Conservation (phyloP, 2,888 invertebrate genomes). For the Papilio gigon region DNA sequence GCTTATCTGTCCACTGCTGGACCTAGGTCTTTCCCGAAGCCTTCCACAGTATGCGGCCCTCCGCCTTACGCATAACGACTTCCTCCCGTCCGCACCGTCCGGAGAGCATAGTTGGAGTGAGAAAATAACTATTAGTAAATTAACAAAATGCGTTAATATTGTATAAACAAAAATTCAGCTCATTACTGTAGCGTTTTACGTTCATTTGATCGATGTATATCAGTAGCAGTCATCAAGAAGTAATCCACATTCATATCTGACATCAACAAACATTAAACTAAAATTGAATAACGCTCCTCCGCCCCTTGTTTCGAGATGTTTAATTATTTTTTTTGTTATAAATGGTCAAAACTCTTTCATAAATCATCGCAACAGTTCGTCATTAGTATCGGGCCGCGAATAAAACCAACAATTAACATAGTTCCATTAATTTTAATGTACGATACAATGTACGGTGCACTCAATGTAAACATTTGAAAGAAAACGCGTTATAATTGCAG, state of each 20-base stretch:
- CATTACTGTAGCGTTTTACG: too few species aligned
- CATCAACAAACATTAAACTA: conserved; percentile 40
- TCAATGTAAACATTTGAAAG: conserved; percentile 19
- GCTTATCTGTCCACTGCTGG: too few species aligned
- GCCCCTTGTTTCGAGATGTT: conserved; percentile 57
- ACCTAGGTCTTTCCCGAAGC: too few species aligned
- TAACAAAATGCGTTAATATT: too few species aligned
- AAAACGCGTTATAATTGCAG: not conserved
- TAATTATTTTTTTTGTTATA: conserved; percentile 71
- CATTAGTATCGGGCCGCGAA: conserved; percentile 59
- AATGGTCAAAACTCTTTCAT: conserved; percentile 66
- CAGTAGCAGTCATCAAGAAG: not conserved
- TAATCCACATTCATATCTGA: conserved; percentile 29
- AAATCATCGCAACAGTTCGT: conserved; percentile 67
- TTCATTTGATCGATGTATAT: too few species aligned
- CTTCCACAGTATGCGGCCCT: too few species aligned
- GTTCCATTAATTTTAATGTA: conserved; percentile 62
- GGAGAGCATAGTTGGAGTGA: too few species aligned
- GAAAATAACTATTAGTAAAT: too few species aligned
- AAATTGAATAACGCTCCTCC: conserved; percentile 45
- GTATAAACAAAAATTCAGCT: too few species aligned
- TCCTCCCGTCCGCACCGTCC: too few species aligned
- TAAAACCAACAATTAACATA: conserved; percentile 68
- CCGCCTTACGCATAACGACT: too few species aligned
- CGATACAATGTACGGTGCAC: conserved; percentile 28